These are phyloP conservation scores for Gastrophryne carolinensis DNA, from an alignment of 2,797 vertebrate genomes.

Conservation along the genomic window DNA sequence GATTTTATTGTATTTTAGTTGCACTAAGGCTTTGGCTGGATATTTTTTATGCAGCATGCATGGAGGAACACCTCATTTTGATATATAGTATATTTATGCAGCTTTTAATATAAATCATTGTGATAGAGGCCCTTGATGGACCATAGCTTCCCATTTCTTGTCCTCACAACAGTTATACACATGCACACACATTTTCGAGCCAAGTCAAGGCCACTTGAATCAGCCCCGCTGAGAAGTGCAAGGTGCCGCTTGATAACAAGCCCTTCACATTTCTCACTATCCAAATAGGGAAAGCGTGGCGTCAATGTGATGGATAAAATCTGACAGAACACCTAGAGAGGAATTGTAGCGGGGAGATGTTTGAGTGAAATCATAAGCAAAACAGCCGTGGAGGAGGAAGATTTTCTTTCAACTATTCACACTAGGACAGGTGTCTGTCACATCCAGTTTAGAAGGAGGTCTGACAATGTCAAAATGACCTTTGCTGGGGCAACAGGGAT, in stretches of 20 bases:
- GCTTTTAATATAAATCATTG: no score
- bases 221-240: conserved; percentile 33
- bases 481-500: conserved; percentile 41
- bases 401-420: conserved; percentile 46
- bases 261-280: conserved; percentile 28
- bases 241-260: conserved; percentile 3
- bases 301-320: conserved; percentile 45
- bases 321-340: conserved; percentile 34
- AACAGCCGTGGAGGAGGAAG: conserved; percentile 10
- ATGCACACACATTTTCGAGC: no score
- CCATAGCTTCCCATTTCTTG: no score
- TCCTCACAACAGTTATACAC: no score
- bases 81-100: no score
- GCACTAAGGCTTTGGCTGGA: no score
- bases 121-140: no score
- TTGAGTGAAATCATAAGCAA: conserved; percentile 30
- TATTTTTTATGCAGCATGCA: no score
- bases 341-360: conserved; percentile 41
- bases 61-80: no score
- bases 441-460: conserved; percentile 42
- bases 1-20: no score
- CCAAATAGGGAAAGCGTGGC: conserved; percentile 18
- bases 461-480: conserved; percentile 31
- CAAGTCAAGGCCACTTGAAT: no score
- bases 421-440: conserved; percentile 47